These are phyloP conservation scores for Pomacea maculata DNA, from an alignment of 1,140 invertebrate genomes.

Conservation along the genomic window DNA sequence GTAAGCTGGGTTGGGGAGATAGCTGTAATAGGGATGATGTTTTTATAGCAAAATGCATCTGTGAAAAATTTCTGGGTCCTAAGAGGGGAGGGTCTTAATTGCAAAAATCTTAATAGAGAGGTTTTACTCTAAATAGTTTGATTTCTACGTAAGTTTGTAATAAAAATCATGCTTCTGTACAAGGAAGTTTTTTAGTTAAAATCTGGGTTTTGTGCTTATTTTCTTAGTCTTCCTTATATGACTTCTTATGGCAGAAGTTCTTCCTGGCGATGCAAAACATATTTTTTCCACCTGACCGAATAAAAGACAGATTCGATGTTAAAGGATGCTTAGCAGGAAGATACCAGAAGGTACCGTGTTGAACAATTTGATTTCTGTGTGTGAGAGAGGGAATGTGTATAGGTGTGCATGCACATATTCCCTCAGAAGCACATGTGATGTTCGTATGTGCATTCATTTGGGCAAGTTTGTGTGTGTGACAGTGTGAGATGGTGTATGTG, in stretches of 20 bases:
- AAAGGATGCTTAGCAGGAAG: conserved; percentile 47
- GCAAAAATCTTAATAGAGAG: no score
- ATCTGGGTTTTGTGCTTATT: no score
- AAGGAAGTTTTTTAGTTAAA: no score
- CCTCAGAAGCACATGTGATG: not conserved
- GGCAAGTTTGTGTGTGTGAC: not conserved
- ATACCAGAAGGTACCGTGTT: conserved; percentile 41
- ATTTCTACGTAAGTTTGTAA: no score
- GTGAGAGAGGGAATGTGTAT: not conserved
- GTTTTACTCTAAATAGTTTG: no score
- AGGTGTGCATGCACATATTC: not conserved
- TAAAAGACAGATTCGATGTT: conserved; percentile 47
- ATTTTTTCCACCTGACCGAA: conserved; percentile 44
- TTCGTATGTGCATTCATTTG: not conserved
- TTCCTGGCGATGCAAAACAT: conserved; percentile 53
- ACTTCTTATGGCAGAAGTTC: conserved; percentile 37
- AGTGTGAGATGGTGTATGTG: conserved; percentile 6
- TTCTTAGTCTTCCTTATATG: no score
- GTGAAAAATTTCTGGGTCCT: no score
- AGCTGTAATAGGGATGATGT: no score
- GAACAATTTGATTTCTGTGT: not conserved
- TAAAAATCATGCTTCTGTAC: no score
- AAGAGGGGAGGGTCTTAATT: no score
- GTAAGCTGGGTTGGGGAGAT: no score
- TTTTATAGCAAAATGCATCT: no score